Conservation (phyloP, 2,797 vertebrate genomes). For the Discoglossus pictus region DNA sequence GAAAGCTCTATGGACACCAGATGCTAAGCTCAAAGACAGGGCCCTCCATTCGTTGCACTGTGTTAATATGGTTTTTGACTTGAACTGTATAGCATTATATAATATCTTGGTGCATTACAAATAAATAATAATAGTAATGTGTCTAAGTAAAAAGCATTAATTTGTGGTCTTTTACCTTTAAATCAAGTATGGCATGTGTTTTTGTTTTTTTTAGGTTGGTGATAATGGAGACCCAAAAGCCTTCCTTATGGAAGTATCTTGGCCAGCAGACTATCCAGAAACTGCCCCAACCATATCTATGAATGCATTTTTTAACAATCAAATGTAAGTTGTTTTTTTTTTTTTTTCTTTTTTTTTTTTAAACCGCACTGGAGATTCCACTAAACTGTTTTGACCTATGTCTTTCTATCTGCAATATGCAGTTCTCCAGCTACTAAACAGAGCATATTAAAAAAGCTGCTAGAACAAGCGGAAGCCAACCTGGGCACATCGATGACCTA, state of each 20-base stretch:
- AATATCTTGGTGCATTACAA: too few relatives aligned
- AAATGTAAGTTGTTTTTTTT: constrained; percentile 75
- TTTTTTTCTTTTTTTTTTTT: constrained; percentile 10
- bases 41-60: too few relatives aligned
- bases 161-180: background rate
- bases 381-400: too few relatives aligned
- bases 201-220: constrained; percentile 77
- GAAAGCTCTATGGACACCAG: too few relatives aligned
- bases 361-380: background rate
- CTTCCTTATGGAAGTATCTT: constrained; percentile 88
- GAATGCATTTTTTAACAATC: constrained; percentile 95
- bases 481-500: constrained; percentile 96
- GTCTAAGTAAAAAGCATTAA: too few relatives aligned
- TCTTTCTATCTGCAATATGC: constrained; percentile 17
- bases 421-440: constrained; percentile 79
- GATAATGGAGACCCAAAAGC: constrained; percentile 87
- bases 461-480: constrained; percentile 86
- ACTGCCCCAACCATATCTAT: constrained; percentile 86
- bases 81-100: too few relatives aligned
- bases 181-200: background rate
- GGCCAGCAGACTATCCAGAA: constrained; percentile 92
- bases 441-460: constrained; percentile 81
- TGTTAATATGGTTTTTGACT: too few relatives aligned
- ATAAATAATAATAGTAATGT: too few relatives aligned
- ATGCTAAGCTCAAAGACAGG: too few relatives aligned